Evolutionary conservation across 1,140 invertebrate species (phyloP).

Genomic region (Portunus trituberculatus): DNA sequence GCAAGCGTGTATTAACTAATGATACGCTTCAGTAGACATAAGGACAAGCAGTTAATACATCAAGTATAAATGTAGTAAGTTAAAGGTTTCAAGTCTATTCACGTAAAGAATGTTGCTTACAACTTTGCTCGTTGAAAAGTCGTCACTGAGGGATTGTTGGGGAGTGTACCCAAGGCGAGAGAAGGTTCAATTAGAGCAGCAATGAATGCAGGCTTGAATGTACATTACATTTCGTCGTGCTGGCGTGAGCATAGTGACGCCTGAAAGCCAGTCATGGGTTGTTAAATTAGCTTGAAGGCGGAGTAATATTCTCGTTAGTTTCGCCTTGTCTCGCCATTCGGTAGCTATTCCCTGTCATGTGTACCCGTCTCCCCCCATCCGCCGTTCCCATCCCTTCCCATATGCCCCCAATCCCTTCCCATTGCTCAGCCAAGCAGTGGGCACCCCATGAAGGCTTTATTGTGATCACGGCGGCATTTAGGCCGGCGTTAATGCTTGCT

Average conservation of each 20-base stretch:
- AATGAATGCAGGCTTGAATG: neutral
- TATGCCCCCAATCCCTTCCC: neutral
- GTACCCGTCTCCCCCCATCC: too few species aligned
- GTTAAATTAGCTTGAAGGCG: conserved; percentile 6
- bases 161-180: neutral
- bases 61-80: too few species aligned
- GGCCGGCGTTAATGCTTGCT: neutral
- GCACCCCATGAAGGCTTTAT: conserved; percentile 28
- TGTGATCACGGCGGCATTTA: conserved; percentile 36
- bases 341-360: too few species aligned
- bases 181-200: neutral
- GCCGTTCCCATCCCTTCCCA: neutral
- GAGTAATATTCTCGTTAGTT: neutral
- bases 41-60: too few species aligned
- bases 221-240: neutral
- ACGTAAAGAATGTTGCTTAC: too few species aligned
- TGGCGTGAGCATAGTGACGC: neutral
- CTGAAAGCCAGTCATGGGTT: neutral
- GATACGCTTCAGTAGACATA: too few species aligned
- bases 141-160: neutral
- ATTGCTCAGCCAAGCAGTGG: neutral
- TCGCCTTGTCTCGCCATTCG: too few species aligned
- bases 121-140: neutral
- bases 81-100: too few species aligned
- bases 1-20: too few species aligned